A percentile compares a stretch with the other conserved stretches of the same genome.
These are phyloP conservation scores for Eupithecia abbreviata DNA, from an alignment of 2,888 invertebrate species.

Conservation along the genomic window DNA sequence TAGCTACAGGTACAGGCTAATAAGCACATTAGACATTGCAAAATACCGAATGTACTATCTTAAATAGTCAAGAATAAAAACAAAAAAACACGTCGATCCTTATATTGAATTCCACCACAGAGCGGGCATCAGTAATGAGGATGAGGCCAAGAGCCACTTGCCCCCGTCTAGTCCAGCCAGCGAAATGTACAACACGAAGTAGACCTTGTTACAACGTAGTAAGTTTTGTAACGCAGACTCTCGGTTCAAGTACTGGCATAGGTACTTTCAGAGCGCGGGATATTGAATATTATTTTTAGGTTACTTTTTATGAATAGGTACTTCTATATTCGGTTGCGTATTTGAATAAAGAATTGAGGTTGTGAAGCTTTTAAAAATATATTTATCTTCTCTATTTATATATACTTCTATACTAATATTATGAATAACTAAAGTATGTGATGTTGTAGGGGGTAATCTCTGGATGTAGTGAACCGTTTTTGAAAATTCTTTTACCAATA, in stretches of 20 bases:
- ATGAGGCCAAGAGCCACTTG: slow-evolving; percentile 43
- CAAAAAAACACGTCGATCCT: too few relatives aligned
- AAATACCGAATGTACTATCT: too few relatives aligned
- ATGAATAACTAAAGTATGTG: too few relatives aligned
- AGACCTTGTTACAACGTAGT: slow-evolving; percentile 1
- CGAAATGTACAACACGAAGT: slow-evolving; percentile 40
- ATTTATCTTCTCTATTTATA: too few relatives aligned
- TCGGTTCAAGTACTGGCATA: slow-evolving; percentile 14
- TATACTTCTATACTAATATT: too few relatives aligned
- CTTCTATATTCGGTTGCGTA: neutral
- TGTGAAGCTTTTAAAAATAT: neutral
- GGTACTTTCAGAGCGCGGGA: slow-evolving; percentile 7
- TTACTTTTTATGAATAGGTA: neutral
- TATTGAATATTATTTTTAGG: neutral
- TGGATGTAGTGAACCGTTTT: too few relatives aligned
- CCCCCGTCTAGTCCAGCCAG: slow-evolving; percentile 38
- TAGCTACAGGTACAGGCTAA: too few relatives aligned
- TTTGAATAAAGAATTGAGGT: neutral
- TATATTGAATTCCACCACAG: slow-evolving; percentile 16
- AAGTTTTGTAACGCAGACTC: slow-evolving; percentile 17
- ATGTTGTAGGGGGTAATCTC: too few relatives aligned
- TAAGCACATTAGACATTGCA: too few relatives aligned
- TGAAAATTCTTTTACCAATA: too few relatives aligned
- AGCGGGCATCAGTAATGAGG: slow-evolving; percentile 44
- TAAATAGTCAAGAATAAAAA: too few relatives aligned